Base-by-base conservation (phyloP, 2,113 vertebrate species). In the Carollia perspicillata region DNA sequence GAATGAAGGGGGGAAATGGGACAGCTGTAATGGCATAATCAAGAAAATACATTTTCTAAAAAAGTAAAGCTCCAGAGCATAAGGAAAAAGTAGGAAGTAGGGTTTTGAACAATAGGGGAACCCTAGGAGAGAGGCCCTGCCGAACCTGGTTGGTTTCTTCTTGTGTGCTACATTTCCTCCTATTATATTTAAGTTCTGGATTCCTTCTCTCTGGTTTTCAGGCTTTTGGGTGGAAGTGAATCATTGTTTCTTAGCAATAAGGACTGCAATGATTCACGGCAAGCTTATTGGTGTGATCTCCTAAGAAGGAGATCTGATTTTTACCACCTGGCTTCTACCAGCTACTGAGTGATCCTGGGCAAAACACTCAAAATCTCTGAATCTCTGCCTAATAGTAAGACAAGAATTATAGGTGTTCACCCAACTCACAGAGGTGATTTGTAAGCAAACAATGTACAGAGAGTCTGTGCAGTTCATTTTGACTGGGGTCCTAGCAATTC, bases 181-280 rank as follows among this genome's bases (percentile, higher is more conserved):
- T n/a, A 26, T 74, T 13, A 18, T 37, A 42, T 84, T 72, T 55
- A 75, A 55, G 35, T 69, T 72, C 88, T 83, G 79, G 55, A 16
- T 66, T 72, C 53, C 37, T 69, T 4, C 40, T 90, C 49, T 69
- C 51, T 58, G 22, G 53, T 33, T 81, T 93, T 77, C 33, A 71
- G 78, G 66, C 83, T 78, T 69, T 74, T 68, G 42, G 77, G 35
- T 85, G 92, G 42, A 75, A 92, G 69, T 89, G 92, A 97, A 78
- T 93, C 86, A 77, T 63, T 68, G 3, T 92, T 95, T 91, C 53
- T 53, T 85, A 75, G 71, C 80, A 94, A 93, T 4, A 23, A 69
- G 30, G 44, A 12, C 72, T 22, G 40, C 58, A 47, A 0, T 89
- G 83, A 95, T 74, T 95, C 84, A 89, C 16, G 3, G 53, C 8